Base-by-base conservation (phyloP, 2,113 vertebrate species). In the Serinus canaria region DNA sequence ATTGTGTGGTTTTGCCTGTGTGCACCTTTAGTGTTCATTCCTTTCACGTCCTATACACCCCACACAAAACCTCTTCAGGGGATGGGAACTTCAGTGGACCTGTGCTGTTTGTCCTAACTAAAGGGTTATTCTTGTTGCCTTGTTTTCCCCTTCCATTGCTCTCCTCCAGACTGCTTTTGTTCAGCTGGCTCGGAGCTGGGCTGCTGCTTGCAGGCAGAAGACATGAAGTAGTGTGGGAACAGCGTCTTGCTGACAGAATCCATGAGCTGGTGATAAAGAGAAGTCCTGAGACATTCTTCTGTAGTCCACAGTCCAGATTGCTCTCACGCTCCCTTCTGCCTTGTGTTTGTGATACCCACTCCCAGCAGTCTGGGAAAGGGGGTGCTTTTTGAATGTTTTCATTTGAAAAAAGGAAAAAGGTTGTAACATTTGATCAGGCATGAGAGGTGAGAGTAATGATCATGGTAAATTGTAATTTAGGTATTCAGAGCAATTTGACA, bases 181-280 rank as follows among this genome's bases (percentile, higher is more conserved):
- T 67, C 52, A 82, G 37, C 64, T 90, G 59, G 22, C 70, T 95
- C 0, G 0, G 49, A 89, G 44, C 37, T 72, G 58, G 53, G 39
- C 76, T 89, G 70, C 76, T 90, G 55, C 37, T 74, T 72, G 44
- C 24, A 68, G 58, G 20, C 82, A 83, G 85, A 68, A 49, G 62
- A 39, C 27, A n/a, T 63, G 85, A 91, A 82, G 68, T 43, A 69
- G 49, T 82, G 68, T 94, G 93, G 78, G 94, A 97, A 91, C 59
- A 76, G 78, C 39, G 58, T 91, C 78, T 93, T 5, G 6, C 47
- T 73, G 60, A 53, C 39, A 50, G 19, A 60, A 28, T 72, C 60
- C 46, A 53, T 81, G 39, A 53, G 62, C 72, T 92, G 62, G 44
- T 73, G 92, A 81, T 93, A 93, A 94, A 66, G 70, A 80, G 75